A percentile compares a stretch with the other conserved stretches of the same genome.
Evolutionary conservation across 1,140 invertebrate species (phyloP).

Genomic region (Oreohelix idahoensis): DNA sequence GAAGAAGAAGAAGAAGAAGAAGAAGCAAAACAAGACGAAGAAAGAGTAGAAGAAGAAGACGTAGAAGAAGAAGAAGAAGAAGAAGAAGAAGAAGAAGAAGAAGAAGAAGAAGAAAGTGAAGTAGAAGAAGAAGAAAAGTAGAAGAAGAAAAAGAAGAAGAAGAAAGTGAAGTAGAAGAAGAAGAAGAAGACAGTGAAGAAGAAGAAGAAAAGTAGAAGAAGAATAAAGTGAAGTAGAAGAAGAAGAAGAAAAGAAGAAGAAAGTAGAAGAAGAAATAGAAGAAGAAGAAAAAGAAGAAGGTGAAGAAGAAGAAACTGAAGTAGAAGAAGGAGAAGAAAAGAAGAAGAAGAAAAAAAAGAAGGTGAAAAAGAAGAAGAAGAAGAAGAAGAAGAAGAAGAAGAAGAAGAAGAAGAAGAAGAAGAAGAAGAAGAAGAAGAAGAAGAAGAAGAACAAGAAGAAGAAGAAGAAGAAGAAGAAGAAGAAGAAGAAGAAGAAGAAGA

Average conservation of each 20-base stretch:
- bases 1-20: no score
- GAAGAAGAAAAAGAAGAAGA: no score
- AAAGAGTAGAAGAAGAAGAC: no score
- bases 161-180: no score
- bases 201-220: neutral
- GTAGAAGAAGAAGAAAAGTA: no score
- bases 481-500: neutral
- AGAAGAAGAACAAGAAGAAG: constrained; percentile 35
- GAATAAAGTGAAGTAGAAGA: neutral
- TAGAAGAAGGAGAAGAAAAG: constrained; percentile 6
- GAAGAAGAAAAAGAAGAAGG: constrained; percentile 32
- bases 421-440: neutral
- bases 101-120: no score
- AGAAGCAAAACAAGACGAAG: no score
- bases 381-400: neutral
- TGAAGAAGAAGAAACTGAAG: no score
- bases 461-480: neutral
- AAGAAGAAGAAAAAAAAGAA: neutral
- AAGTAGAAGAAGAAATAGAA: no score
- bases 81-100: constrained; percentile 9
- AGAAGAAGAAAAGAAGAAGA: neutral
- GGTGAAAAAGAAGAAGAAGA: no score
- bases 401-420: neutral
- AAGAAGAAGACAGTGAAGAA: no score
- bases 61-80: no score